A percentile compares a stretch with the other conserved stretches of the same genome.
Evolutionary conservation across 1,140 invertebrate genomes (phyloP).

Genomic region (Trichomalopsis sarcophagae): DNA sequence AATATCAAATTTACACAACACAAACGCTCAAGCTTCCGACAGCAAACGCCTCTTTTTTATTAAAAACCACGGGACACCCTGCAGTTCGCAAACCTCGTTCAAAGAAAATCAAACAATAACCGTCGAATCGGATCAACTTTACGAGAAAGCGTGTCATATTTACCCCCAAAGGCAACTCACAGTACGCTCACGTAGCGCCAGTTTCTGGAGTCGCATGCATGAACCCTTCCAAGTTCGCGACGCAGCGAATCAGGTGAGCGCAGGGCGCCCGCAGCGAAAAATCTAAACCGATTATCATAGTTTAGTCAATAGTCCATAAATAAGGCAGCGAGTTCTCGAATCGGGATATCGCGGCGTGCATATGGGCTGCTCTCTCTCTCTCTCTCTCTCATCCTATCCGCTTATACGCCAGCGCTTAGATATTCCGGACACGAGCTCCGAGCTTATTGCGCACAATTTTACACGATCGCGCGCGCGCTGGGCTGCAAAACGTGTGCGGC

Average conservation of each 20-base stretch:
- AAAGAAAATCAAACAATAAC: no score
- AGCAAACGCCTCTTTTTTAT: no score
- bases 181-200: neutral
- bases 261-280: neutral
- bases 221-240: no score
- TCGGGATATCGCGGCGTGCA: neutral
- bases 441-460: conserved; percentile 54
- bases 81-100: no score
- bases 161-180: no score
- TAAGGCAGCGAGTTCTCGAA: neutral
- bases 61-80: no score
- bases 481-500: neutral
- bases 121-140: no score
- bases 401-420: neutral
- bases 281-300: conserved; percentile 1
- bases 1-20: no score
- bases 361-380: neutral
- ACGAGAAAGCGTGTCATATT: no score
- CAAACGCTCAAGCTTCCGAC: no score
- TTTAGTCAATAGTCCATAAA: neutral
- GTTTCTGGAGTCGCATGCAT: neutral
- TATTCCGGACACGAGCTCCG: conserved; percentile 48
- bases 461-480: conserved; percentile 47
- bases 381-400: neutral
- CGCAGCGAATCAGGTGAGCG: neutral